A percentile compares a stretch with the other conserved stretches of the same genome.
Evolutionary conservation across 1,140 invertebrate species (phyloP).

Genomic region (Lepidurus couesii): DNA sequence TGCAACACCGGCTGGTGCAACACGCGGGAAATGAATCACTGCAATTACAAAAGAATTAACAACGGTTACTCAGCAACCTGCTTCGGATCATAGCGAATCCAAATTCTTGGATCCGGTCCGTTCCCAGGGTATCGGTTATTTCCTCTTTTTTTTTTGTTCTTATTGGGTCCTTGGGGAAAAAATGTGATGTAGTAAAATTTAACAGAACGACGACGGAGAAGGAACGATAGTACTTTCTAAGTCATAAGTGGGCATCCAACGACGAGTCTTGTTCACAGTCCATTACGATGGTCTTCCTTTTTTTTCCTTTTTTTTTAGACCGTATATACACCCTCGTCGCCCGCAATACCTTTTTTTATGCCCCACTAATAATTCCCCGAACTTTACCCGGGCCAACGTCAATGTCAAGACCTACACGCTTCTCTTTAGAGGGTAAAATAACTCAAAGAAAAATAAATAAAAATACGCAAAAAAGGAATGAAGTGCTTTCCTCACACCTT

Average conservation of each 20-base stretch:
- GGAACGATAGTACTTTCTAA: not conserved
- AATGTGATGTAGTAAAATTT: not conserved
- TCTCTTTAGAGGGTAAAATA: no score
- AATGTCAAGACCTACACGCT: not conserved
- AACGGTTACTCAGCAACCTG: conserved; percentile 14
- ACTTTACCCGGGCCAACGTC: not conserved
- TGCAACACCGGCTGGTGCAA: not conserved
- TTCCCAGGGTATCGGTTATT: conserved; percentile 14
- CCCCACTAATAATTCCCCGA: conserved; percentile 5
- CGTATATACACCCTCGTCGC: not conserved
- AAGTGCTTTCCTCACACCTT: no score
- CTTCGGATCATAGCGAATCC: not conserved
- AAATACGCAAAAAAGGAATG: no score
- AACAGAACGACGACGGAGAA: not conserved
- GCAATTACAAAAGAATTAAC: conserved; percentile 22
- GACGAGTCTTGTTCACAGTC: conserved; percentile 2
- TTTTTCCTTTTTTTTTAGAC: not conserved
- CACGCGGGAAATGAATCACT: not conserved
- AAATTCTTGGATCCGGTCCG: not conserved
- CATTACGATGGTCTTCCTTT: not conserved
- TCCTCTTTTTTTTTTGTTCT: not conserved
- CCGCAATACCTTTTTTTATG: conserved; percentile 1
- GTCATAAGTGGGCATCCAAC: conserved; percentile 17
- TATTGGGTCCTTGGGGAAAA: not conserved
- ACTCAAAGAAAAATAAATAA: no score